Base-by-base conservation (phyloP, 2,888 invertebrate species). In the Margaritifera margaritifera region DNA sequence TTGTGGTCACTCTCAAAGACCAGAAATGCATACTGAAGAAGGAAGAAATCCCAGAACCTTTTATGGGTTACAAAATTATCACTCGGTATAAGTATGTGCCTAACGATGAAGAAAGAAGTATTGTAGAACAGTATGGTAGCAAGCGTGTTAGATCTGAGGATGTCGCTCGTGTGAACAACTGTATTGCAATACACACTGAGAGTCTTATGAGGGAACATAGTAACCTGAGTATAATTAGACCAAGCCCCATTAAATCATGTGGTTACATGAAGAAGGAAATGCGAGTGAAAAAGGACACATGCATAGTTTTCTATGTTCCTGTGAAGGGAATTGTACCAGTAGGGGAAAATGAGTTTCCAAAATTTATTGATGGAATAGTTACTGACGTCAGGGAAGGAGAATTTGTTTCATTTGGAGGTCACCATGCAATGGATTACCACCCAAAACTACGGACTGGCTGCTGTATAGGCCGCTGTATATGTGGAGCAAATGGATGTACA, bases 251-350 rank as follows among this genome's bases (percentile, higher is more conserved):
- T 27, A 63, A 25, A 27, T 63, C 63, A 20, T n/a, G 42, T 22
- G 53, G 53, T 52, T 63, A n/a, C 52, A 25, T 31, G 4, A 55
- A 25, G 5, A 3, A 24, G 8, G 5, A 8, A 31, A n/a, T 8
- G 4, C 22, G 8, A 6, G 42, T 63, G 8, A 11, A 18, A 55
- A 25, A 54, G 5, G 42, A n/a, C n/a, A n/a, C n/a, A n/a, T n/a
- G n/a, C n/a, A n/a, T n/a, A n/a, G n/a, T n/a, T n/a, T n/a, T n/a
- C n/a, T n/a, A n/a, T n/a, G n/a, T n/a, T n/a, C n/a, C n/a, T n/a
- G n/a, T n/a, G n/a, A n/a, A n/a, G n/a, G 64, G 64, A 31, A 22
- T 57, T 6, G 31, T 64, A 55, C 64, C 64, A 42, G 18, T 64
- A 4, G 4, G 6, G 25, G 63, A 63, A 22, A 42, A 63, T 19